Evolutionary conservation across 1,140 invertebrate genomes (phyloP).

Genomic region (Megalopta genalis): DNA sequence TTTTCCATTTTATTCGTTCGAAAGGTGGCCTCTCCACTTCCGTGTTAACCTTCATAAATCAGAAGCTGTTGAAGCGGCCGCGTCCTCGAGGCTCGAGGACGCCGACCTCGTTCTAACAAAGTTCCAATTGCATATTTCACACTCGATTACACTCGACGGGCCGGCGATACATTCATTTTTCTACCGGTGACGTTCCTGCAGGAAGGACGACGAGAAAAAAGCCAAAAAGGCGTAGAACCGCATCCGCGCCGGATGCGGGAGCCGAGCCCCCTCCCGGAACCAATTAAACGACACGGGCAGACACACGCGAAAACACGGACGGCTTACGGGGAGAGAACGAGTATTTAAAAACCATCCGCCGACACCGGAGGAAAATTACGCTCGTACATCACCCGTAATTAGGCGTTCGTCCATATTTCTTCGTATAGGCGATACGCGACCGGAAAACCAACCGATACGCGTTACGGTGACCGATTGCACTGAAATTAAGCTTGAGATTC

Average conservation of each 20-base stretch:
- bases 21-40: neutral
- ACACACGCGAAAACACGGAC: neutral
- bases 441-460: neutral
- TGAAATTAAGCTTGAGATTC: no score
- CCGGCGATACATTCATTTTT: neutral
- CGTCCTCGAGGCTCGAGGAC: neutral
- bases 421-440: neutral
- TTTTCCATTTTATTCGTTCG: neutral
- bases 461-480: neutral
- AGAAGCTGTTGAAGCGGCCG: neutral
- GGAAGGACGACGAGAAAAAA: no score
- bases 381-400: slow-evolving; percentile 27
- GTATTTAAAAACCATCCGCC: slow-evolving; percentile 18
- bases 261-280: neutral
- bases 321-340: neutral
- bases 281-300: slow-evolving; percentile 16
- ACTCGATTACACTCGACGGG: neutral
- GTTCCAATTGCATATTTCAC: neutral
- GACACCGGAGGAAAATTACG: neutral
- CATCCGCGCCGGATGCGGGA: no score
- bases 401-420: slow-evolving; percentile 26
- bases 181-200: neutral
- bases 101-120: neutral
- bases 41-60: neutral
- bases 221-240: neutral